Conservation (phyloP, 2,113 vertebrate species). For the Fulica atra region DNA sequence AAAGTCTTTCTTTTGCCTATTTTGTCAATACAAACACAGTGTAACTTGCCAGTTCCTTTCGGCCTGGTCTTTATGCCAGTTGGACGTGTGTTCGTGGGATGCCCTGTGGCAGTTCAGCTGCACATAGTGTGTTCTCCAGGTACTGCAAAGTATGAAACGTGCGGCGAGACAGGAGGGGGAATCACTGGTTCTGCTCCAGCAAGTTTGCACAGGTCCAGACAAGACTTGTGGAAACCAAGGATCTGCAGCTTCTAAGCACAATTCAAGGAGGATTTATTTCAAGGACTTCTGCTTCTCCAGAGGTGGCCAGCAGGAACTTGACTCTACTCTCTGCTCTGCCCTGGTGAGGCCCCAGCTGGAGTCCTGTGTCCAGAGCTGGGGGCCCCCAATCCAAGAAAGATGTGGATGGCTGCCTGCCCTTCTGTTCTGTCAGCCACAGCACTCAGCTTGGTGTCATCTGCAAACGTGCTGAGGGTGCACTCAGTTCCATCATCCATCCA, state of each 20-base stretch:
- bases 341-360: too few relatives aligned
- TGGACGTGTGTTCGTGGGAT: conserved; percentile 2
- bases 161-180: not conserved
- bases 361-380: too few relatives aligned
- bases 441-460: too few relatives aligned
- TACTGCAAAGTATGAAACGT: not conserved
- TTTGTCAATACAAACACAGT: conserved; percentile 78
- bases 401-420: too few relatives aligned
- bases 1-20: conserved; percentile 58
- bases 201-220: not conserved
- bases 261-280: not conserved
- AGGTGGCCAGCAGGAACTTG: too few relatives aligned
- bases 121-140: not conserved
- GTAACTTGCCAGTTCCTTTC: conserved; percentile 65
- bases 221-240: not conserved
- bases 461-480: too few relatives aligned
- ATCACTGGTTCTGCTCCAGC: not conserved
- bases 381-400: too few relatives aligned
- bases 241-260: not conserved
- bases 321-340: too few relatives aligned
- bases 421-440: too few relatives aligned
- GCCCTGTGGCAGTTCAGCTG: not conserved
- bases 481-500: too few relatives aligned
- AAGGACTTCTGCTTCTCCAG: not conserved
- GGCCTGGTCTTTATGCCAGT: conserved; percentile 8